Conservation (phyloP, 2,888 invertebrate genomes). For the Cepaea hortensis region DNA sequence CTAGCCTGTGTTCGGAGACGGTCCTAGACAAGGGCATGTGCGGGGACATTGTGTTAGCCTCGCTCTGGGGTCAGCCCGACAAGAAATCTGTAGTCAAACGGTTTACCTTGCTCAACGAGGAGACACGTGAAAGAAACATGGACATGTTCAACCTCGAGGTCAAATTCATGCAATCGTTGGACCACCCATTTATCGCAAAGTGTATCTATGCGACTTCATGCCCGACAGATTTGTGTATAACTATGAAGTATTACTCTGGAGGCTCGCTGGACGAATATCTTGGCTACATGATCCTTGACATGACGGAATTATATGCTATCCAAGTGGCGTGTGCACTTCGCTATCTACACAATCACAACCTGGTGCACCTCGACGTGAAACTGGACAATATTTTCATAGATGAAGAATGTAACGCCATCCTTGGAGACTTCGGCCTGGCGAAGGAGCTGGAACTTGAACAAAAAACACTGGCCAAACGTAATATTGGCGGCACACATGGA, state of each 20-base stretch:
- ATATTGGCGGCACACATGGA: not conserved
- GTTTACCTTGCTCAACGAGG: not conserved
- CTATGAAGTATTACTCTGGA: not conserved
- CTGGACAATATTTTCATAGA: conserved; percentile 1
- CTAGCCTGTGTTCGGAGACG: not conserved
- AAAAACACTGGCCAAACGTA: not conserved
- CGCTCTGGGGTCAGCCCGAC: not conserved
- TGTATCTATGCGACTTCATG: not conserved
- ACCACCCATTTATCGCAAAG: not conserved
- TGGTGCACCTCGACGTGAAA: not conserved
- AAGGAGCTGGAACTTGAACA: not conserved
- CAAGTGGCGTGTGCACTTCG: conserved; percentile 5
- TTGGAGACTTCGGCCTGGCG: conserved; percentile 10
- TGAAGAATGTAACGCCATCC: not conserved
- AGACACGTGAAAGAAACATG: not conserved
- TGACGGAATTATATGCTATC: not conserved
- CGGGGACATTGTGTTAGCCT: not conserved
- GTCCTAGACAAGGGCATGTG: not conserved
- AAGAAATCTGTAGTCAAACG: not conserved
- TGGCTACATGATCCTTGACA: too few relatives aligned
- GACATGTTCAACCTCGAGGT: not conserved
- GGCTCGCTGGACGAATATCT: not conserved
- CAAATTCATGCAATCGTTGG: not conserved
- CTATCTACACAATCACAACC: not conserved
- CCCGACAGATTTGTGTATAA: not conserved